These are phyloP conservation scores for Laticauda laticaudata DNA, from an alignment of 2,113 vertebrate genomes.

Conservation along the genomic window DNA sequence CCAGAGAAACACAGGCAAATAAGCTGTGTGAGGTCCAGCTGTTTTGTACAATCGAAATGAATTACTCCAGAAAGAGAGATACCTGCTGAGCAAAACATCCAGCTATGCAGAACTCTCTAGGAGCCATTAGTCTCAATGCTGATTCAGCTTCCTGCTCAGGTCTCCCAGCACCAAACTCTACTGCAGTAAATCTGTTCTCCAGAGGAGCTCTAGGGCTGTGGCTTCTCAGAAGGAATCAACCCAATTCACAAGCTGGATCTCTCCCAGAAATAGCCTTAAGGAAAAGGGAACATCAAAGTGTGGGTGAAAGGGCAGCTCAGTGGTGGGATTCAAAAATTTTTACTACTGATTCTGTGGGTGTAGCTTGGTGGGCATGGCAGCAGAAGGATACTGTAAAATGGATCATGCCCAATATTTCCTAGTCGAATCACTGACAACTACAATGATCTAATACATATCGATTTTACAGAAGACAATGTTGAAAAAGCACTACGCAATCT, in stretches of 20 bases:
- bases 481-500: too few relatives aligned
- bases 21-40: slow-evolving; percentile 21
- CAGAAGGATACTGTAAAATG: too few relatives aligned
- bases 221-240: neutral
- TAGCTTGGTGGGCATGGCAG: too few relatives aligned
- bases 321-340: too few relatives aligned
- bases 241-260: neutral
- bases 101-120: neutral
- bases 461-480: too few relatives aligned
- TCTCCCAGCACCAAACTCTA: neutral
- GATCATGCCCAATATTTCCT: too few relatives aligned
- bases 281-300: neutral
- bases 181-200: neutral
- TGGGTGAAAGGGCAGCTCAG: neutral
- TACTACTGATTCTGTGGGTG: too few relatives aligned
- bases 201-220: neutral
- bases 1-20: slow-evolving; percentile 22
- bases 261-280: neutral
- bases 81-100: slow-evolving; percentile 17
- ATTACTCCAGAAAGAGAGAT: slow-evolving; percentile 15
- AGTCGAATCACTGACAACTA: too few relatives aligned
- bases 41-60: slow-evolving; percentile 35
- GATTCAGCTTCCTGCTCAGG: neutral
- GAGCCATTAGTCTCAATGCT: slow-evolving; percentile 9
- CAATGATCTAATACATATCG: too few relatives aligned